Base-by-base conservation (phyloP, 2,797 vertebrate genomes). In the Chelmon rostratus region DNA sequence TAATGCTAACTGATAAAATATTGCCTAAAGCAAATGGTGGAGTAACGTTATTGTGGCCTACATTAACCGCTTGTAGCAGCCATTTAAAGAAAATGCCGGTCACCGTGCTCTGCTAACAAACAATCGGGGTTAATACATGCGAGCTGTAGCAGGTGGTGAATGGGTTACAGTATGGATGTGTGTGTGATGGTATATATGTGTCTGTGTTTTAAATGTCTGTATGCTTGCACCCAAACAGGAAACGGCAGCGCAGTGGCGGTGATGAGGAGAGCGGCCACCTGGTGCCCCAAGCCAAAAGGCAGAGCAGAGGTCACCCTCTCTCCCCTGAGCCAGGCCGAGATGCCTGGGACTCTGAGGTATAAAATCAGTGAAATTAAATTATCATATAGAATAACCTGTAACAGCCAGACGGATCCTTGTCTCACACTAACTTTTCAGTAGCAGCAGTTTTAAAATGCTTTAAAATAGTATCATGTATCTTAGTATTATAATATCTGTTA, bases 271-370 rank as follows among this genome's bases (percentile, higher is more conserved):
- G 78, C 63, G 88, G 91, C 79, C 96, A 96, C 35, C 90, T 94
- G 75, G 92, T 97, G 68, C 97, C 97, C 1, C 97, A 97, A 87
- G 96, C 95, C 81, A 99, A 99, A 70, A 93, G 97, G 65, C 96
- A 83, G 67, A 97, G 92, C 85, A 95, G 90, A 65, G 74, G 90
- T 76, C 88, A 94, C 11, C 94, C 93, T 59, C 91, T 91, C 46
- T 94, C 94, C 25, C 93, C 93, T 5, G 94, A 95, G 62, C 89
- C 90, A 1, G 94, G 93, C 18, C 83, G 93, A 63, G 95, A 96
- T 82, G 93, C 94, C 9, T 95, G 94, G 91, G 95, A 96, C 83
- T 93, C 93, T 13, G 95, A 96, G 95, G 95, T 96, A 93, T 13
- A 37, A 19, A n/a, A 5, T 23, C 2, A 10, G 0, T 15, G n/a